phyloP scores from a whole-genome alignment of 2,888 invertebrate genomes.

The Phalera bucephala region DNA sequence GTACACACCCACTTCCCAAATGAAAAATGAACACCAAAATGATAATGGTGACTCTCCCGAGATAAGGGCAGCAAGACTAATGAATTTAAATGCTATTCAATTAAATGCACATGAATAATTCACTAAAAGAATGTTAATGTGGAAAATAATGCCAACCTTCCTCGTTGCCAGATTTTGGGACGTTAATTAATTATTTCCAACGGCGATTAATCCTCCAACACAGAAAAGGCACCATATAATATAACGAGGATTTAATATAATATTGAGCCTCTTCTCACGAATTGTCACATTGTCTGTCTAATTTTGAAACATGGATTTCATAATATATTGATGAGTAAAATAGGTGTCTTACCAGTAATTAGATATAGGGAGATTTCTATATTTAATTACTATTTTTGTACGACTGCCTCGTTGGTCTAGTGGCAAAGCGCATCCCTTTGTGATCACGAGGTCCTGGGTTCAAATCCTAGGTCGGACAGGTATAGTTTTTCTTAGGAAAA shows the following conservation, averaged over 20 bases:
- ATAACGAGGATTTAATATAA: slow-evolving; percentile 8
- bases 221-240: slow-evolving; percentile 8
- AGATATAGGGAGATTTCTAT: too few relatives aligned
- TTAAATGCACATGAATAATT: slow-evolving; percentile 78
- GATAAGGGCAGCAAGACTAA: slow-evolving; percentile 49
- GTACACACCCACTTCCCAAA: slow-evolving; percentile 11
- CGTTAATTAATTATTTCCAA: slow-evolving; percentile 65
- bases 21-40: slow-evolving; percentile 35
- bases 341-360: too few relatives aligned
- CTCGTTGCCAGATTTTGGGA: slow-evolving; percentile 53
- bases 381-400: too few relatives aligned
- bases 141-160: slow-evolving; percentile 65
- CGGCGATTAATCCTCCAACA: slow-evolving; percentile 30
- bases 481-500: too few relatives aligned
- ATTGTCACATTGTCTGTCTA: slow-evolving; percentile 25
- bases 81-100: slow-evolving; percentile 78
- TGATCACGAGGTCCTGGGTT: too few relatives aligned
- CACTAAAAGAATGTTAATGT: slow-evolving; percentile 68
- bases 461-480: too few relatives aligned
- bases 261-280: slow-evolving; percentile 21
- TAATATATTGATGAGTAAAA: too few relatives aligned
- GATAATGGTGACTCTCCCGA: slow-evolving; percentile 29
- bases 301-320: slow-evolving; percentile 9
- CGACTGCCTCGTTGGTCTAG: too few relatives aligned
- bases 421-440: too few relatives aligned